Base-by-base conservation (phyloP, 2,888 invertebrate genomes). In the Stenichneumon culpator region DNA sequence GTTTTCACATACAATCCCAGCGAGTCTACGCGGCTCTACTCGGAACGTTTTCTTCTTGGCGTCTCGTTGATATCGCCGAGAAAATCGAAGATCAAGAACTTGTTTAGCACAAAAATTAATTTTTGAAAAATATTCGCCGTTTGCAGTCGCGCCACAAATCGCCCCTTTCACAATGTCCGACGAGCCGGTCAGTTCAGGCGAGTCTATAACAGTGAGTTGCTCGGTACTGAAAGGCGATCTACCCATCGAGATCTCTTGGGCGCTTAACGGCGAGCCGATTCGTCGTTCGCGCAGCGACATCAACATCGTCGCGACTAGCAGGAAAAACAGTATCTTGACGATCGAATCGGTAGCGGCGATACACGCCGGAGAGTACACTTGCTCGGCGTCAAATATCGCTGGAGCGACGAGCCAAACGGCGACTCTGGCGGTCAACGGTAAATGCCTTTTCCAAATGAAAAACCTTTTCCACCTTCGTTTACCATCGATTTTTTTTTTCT, bases 151-250 rank as follows among this genome's bases (percentile, higher is more conserved):
- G 88, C 97, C 97, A 84, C 96, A 96, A 95, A 96, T 97, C 89
- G 95, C 96, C 90, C 96, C 96, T 68, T 97, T 97, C 93, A 95
- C 95, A 90, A 97, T 97, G 90, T 96, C 97, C 87, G 97, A 97
- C 75, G 97, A 97, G 89, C 95, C 97, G 85, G 96, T 97, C 67
- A 97, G 97, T 91, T 96, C 97, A 88, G 97, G 97, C 50, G 97
- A 97, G 85, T 96, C 96, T 82, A 96, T 97, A 81, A 97, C 97
- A 84, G 95, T 97, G 3, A 95, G 96, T 80, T 97, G 97, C 93
- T 95, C 96, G 32, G 96, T 97, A 63, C 95, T 95, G 88, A 96
- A 97, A 93, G 97, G 98, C 32, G 98, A 98, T 93, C 93, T 96
- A 86, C 98, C 98, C 2, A 95, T 98, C 77, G 95, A 95, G 78